Evolutionary conservation across 2,888 invertebrate species (phyloP), one percentile per base, ranked within the genome.

Genomic region (Drosophila macrothrix): DNA sequence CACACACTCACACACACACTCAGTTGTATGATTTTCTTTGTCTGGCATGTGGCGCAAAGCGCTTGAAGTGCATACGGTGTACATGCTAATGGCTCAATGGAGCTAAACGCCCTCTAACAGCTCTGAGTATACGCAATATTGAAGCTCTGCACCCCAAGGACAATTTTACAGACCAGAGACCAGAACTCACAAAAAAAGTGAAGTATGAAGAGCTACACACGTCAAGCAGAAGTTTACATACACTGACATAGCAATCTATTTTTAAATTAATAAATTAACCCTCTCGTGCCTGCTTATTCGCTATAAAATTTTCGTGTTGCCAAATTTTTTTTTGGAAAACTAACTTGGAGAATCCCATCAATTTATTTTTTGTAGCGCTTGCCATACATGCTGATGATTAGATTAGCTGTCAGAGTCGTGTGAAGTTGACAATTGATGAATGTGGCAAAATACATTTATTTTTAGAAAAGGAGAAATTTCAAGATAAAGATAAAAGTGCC

Each of bases 1-100:
- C 22, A 22, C 12, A 56, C 29, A 50, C 35, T 14, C 14, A 29
- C 22, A 22, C 19, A 53, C 33, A 16, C 6, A 41, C 2, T 25
- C 25, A 35, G 16, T 28, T 55, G 41, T 39, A 50, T 56, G 19
- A 52, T 33, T 49, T 35, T 54, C 52, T 50, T 68, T 74, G 71
- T 60, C 54, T 71, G 67, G 56, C 43, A 70, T 80, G 82, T 82
- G 80, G 60, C 72, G 60, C 81, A 85, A 83, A 88, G 82, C 65
- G 74, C 64, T 69, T 76, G 53, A 72, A 82, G 85, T 86, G 83
- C 89, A 84, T 73, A 28, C 39, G 41, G 46, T 78, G 76, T 67
- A 84, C 80, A 84, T 80, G 85, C 66, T 82, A 84, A 85, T 85
- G 82, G 78, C 72, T 70, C 70, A 73, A 70, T 77, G 77, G 70